Evolutionary conservation across 2,888 invertebrate genomes (phyloP).

Genomic region (Napeogenes inachia): DNA sequence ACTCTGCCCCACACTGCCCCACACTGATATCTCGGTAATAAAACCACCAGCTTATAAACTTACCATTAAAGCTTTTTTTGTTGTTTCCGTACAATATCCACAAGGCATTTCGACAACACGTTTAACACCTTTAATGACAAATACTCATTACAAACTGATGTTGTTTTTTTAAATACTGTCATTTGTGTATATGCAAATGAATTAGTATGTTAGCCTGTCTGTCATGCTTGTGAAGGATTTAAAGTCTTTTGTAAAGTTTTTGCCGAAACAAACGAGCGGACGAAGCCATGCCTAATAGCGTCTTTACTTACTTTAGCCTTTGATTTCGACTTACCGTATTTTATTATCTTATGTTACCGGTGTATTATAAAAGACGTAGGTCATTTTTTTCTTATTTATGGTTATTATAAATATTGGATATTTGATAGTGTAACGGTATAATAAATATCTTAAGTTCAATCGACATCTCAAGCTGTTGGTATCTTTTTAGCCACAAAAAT

Average conservation of each 20-base stretch:
- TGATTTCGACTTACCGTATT: not conserved
- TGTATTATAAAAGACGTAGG: too few species aligned
- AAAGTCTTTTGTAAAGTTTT: slow-evolving; percentile 44
- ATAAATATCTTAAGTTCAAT: too few species aligned
- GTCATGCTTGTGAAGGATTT: slow-evolving; percentile 51
- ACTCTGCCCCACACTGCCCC: too few species aligned
- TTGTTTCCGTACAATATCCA: slow-evolving; percentile 62
- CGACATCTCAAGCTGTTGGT: too few species aligned
- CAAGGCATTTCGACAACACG: slow-evolving; percentile 56
- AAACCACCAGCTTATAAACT: slow-evolving; percentile 38
- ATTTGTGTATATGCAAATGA: slow-evolving; percentile 67
- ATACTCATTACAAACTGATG: slow-evolving; percentile 39
- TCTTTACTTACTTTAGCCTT: not conserved
- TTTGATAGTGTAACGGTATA: too few species aligned
- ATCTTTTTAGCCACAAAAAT: too few species aligned
- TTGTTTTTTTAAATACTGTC: slow-evolving; percentile 33
- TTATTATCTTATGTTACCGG: too few species aligned
- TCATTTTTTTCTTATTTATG: too few species aligned
- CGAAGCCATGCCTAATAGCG: slow-evolving; percentile 8
- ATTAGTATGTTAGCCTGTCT: slow-evolving; percentile 53
- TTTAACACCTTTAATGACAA: slow-evolving; percentile 20
- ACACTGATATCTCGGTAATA: not conserved
- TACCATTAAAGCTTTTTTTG: slow-evolving; percentile 58
- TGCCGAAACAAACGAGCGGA: slow-evolving; percentile 40
- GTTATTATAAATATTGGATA: too few species aligned